Evolutionary conservation across 2,113 vertebrate species (phyloP).

Genomic region (Sebastes schlegelii): DNA sequence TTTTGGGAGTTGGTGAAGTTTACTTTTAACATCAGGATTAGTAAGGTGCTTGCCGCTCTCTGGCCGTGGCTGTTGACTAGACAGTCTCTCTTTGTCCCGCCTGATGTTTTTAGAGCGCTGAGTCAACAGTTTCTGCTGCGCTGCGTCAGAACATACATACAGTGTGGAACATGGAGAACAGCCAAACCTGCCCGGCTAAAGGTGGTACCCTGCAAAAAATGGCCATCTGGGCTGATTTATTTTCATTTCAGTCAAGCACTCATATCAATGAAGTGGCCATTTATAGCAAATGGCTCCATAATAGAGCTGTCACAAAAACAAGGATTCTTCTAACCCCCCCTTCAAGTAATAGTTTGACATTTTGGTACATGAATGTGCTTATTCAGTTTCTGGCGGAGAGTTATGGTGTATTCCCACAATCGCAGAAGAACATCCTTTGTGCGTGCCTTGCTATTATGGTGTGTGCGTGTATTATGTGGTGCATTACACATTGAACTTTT

Average conservation of each 20-base stretch:
- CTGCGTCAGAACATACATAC: constrained; percentile 74
- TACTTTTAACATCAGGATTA: constrained; percentile 70
- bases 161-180: constrained; percentile 62
- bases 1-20: constrained; percentile 64
- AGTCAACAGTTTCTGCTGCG: constrained; percentile 76
- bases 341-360: background rate
- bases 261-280: background rate
- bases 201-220: constrained; percentile 42
- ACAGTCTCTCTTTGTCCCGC: constrained; percentile 76
- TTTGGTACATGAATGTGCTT: background rate
- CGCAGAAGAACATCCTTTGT: background rate
- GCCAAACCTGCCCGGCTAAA: constrained; percentile 55
- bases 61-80: constrained; percentile 57
- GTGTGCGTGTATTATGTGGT: background rate
- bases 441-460: background rate
- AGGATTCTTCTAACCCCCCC: background rate
- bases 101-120: constrained; percentile 75
- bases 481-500: background rate
- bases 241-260: constrained; percentile 11
- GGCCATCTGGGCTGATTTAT: constrained; percentile 21
- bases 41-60: constrained; percentile 67
- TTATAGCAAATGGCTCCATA: background rate
- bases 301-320: background rate
- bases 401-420: background rate
- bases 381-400: background rate